A percentile compares a stretch with the other conserved stretches of the same genome.
Evolutionary conservation across 1,140 invertebrate genomes (phyloP).

Genomic region (silkworm (Bombyx mori)): ASM3026992v2 NC_085129.1:19661501-19662000

Average conservation of each 20-base stretch:
- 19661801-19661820: conserved; percentile 48
- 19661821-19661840: conserved; percentile 52
- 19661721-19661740: conserved; percentile 31
- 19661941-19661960: conserved; percentile 37
- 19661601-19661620: no score
- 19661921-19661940: conserved; percentile 42
- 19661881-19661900: conserved; percentile 31
- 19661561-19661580: no score
- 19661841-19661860: conserved; percentile 50
- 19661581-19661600: no score
- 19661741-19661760: conserved; percentile 33
- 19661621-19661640: no score
- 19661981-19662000: conserved; percentile 53
- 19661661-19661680: no score
- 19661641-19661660: no score
- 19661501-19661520: no score
- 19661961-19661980: conserved; percentile 38
- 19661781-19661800: conserved; percentile 36
- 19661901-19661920: conserved; percentile 51
- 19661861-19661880: conserved; percentile 50
- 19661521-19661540: no score
- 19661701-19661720: conserved; percentile 41
- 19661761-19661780: conserved; percentile 55
- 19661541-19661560: no score
- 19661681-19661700: no score